Evolutionary conservation across 1,140 invertebrate genomes (phyloP), one percentile per base, ranked within the genome.

Genomic region (Ceratoteleas bidentatus): DNA sequence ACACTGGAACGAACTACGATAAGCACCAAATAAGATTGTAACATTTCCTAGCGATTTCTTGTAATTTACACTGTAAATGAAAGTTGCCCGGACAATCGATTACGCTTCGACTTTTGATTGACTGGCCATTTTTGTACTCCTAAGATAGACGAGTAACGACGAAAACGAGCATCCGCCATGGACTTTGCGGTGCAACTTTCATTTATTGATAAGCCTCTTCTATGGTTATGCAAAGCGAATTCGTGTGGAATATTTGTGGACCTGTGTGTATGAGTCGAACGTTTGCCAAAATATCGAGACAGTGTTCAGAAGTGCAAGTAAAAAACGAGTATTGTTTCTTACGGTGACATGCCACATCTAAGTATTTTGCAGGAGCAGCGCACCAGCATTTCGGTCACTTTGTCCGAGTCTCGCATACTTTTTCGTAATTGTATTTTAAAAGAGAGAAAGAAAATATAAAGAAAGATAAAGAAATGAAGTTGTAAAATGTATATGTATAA

Each of bases 311-410:
- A 14, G 75, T 69, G 74, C 65, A 78, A 77, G 38, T 49, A 54
- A 50, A 66, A 60, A 36, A 16, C 57, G 85, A 66, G 53, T 52
- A 86, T 47, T 84, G 83, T 86, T 87, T 85, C 75, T 86, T 81
- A 81, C 64, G 77, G 84, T 85, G 72, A 76, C 85, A 85, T 87
- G 83, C 85, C 78, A 87, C 85, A 85, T 89, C 86, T 88, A 87
- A 90, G 89, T 91, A 89, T 90, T 90, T 90, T 91, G 85, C 89
- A 90, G 90, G 89, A 90, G 89, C 89, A 85, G 90, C 75, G 81
- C 90, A 89, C 87, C 90, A 86, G 66, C 88, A 87, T 89, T 88
- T 89, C 83, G 85, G 69, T 87, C 87, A 89, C 85, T 73, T 61
- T 73, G 45, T 85, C 84, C 81, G 49, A 86, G 85, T 84, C 81